Evolutionary conservation across 2,888 invertebrate species (phyloP).

Genomic region (Lycaena phlaeas): DNA sequence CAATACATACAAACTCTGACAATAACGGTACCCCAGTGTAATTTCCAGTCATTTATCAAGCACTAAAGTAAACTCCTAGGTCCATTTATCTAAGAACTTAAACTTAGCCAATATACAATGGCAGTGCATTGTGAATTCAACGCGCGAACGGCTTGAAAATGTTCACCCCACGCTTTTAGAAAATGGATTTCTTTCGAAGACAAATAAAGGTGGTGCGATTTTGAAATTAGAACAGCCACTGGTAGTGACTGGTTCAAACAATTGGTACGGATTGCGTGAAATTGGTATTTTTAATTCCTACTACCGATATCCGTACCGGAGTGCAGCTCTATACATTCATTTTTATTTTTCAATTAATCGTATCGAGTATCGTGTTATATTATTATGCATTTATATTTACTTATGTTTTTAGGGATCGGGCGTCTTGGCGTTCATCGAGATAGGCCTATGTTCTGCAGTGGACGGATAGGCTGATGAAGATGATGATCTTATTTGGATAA

Average conservation of each 20-base stretch:
- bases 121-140: slow-evolving; percentile 37
- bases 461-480: no score
- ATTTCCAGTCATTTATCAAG: slow-evolving; percentile 17
- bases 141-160: slow-evolving; percentile 38
- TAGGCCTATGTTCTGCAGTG: no score
- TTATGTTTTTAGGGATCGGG: no score
- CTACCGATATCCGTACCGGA: no score
- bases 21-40: background rate
- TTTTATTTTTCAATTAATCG: no score
- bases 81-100: slow-evolving; percentile 17
- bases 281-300: no score
- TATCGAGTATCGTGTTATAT: no score
- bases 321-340: no score
- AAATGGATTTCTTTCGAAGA: slow-evolving; percentile 36
- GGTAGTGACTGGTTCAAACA: slow-evolving; percentile 10
- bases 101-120: slow-evolving; percentile 23
- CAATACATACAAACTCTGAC: background rate
- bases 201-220: slow-evolving; percentile 21
- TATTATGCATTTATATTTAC: no score
- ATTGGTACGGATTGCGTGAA: no score
- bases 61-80: slow-evolving; percentile 17
- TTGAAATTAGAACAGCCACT: slow-evolving; percentile 18
- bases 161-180: slow-evolving; percentile 43
- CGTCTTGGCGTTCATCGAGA: no score
- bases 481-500: no score